Conservation (phyloP, 2,113 vertebrate species). For the Apus apus region DNA sequence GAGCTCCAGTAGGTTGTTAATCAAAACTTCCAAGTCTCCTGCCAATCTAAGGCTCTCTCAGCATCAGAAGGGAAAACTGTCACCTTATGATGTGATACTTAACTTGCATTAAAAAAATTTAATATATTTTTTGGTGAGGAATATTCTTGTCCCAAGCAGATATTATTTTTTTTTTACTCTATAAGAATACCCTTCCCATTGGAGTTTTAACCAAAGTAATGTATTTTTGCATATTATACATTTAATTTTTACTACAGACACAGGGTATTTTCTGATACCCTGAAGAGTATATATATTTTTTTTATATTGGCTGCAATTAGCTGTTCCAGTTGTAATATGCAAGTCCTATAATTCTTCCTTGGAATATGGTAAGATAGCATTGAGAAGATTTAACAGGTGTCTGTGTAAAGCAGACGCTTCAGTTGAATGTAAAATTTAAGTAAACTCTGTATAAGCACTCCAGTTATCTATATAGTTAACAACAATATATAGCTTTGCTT, state of each 20-base stretch:
- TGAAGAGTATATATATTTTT: neutral
- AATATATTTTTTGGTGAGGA: neutral
- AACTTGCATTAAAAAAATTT: neutral
- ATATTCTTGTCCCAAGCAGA: neutral
- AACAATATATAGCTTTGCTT: neutral
- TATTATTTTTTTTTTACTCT: neutral
- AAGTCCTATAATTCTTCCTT: neutral
- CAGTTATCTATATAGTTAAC: neutral
- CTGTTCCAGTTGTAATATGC: neutral
- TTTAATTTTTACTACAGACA: neutral
- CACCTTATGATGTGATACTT: constrained; percentile 26
- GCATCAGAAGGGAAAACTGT: constrained; percentile 16
- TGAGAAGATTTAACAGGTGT: neutral
- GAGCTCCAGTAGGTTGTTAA: constrained; percentile 41
- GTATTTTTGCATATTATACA: neutral
- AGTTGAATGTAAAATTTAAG: neutral
- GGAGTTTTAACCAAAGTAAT: neutral
- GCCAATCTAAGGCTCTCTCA: constrained; percentile 38
- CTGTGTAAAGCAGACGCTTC: neutral
- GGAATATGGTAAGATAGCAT: neutral
- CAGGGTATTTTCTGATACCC: neutral
- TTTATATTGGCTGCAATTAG: neutral
- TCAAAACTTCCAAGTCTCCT: constrained; percentile 55
- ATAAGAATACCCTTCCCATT: neutral
- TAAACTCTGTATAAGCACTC: neutral